Percentiles rank a stretch among this genome's conserved stretches.
Evolutionary conservation across 2,888 invertebrate species (phyloP).

Genomic region (Strigamia maritima): DNA sequence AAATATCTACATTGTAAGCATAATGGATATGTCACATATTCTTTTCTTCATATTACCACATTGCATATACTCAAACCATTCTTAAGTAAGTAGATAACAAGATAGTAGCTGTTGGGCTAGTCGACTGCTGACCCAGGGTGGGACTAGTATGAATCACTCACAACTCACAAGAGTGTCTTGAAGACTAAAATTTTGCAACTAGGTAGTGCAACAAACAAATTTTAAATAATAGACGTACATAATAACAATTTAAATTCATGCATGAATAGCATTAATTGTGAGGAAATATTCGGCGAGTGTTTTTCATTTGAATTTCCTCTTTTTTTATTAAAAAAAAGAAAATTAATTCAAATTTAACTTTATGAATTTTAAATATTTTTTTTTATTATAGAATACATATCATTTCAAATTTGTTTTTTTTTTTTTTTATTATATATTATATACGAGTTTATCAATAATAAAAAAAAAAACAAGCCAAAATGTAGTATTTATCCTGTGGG

Average conservation of each 20-base stretch:
- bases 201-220: not conserved
- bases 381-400: too few relatives aligned
- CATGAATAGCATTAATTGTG: not conserved
- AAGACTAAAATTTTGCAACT: not conserved
- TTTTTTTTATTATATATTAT: too few relatives aligned
- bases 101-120: constrained; percentile 9
- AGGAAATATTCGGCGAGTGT: too few relatives aligned
- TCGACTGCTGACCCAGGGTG: constrained; percentile 25
- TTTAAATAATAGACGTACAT: not conserved
- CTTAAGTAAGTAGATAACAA: constrained; percentile 24
- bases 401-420: too few relatives aligned
- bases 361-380: too few relatives aligned
- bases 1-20: not conserved
- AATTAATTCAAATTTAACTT: too few relatives aligned
- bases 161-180: constrained; percentile 11
- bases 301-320: too few relatives aligned
- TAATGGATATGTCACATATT: not conserved
- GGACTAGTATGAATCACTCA: constrained; percentile 26
- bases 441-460: too few relatives aligned
- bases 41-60: not conserved
- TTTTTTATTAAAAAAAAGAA: too few relatives aligned
- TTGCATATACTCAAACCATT: constrained; percentile 30
- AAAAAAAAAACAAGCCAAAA: not conserved
- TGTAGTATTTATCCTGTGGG: not conserved
- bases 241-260: not conserved